phyloP scores from a whole-genome alignment of 2,113 vertebrate species.

The Megaleporinus macrocephalus region DNA sequence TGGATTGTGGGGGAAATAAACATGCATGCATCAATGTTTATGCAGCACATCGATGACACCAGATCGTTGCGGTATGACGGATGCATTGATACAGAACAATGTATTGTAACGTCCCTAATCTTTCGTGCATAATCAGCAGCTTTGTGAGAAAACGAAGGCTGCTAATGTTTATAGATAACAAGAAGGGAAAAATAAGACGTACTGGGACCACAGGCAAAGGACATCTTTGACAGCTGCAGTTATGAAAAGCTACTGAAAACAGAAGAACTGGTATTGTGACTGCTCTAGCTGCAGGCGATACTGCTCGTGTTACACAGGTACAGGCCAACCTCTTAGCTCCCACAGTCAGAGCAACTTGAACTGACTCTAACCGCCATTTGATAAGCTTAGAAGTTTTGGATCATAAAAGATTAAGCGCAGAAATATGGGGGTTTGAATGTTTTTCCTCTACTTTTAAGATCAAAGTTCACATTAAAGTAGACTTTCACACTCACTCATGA shows the following conservation, averaged over 20 bases:
- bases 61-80: too few species aligned
- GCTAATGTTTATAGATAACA: neutral
- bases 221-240: neutral
- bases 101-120: too few species aligned
- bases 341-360: neutral
- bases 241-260: neutral
- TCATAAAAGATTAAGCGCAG: neutral
- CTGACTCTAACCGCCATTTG: neutral
- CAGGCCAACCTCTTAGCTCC: neutral
- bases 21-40: too few species aligned
- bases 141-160: neutral
- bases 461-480: neutral
- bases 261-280: constrained; percentile 25
- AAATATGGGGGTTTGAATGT: neutral
- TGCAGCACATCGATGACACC: too few species aligned
- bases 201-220: neutral
- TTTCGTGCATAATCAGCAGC: too few species aligned
- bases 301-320: neutral
- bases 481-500: neutral
- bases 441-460: neutral
- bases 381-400: neutral
- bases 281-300: neutral
- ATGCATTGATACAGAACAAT: too few species aligned
- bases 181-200: neutral
- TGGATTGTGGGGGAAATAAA: too few species aligned